Evolutionary conservation across 1,140 invertebrate species (phyloP), one percentile per base, ranked within the genome.

Genomic region (Lasioglossum albipes): DNA sequence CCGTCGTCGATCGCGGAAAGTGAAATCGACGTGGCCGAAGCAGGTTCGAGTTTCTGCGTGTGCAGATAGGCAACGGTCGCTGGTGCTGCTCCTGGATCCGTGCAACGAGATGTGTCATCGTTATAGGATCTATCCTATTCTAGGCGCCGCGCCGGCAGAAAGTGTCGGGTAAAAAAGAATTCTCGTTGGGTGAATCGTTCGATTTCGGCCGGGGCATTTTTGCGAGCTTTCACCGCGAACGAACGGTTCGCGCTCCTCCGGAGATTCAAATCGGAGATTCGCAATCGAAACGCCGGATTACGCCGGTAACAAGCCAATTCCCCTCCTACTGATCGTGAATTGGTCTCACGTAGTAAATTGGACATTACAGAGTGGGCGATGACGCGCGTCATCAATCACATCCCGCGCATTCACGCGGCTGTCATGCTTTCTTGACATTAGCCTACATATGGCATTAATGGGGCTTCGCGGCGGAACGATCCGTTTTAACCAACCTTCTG

Each of bases 371-470:
- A 85, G 75, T 85, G 87, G 84, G 84, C 87, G 88, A 91, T 77
- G 85, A 88, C 79, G 79, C 77, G 76, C 82, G 76, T 87, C 90
- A 91, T 92, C 88, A 89, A 91, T 92, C 90, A 92, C 73, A 78
- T 81, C 72, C 75, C 65, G 67, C 75, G 57, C 81, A 79, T 84
- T 86, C 74, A 70, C 84, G 57, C 36, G 54, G 70, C 83, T 86
- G 85, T 90, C 87, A 87, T 86, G 86, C 90, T 88, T 88, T 89
- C 82, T 87, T 91, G 87, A 86, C 88, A 89, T 91, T 91, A 92
- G 86, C 90, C 90, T 90, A 90, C 84, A 91, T 91, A 86, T 61
- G 81, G 49, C 74, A 67, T 73, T 84, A 87, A 81, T 83, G 74
- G 69, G 67, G 27, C 22, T 59, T 66, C 42, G 52, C 52, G 74